Percentiles rank a stretch among this genome's conserved stretches.
Evolutionary conservation across 2,797 vertebrate species (phyloP).

Genomic region (Acipenser transmontanus): DNA sequence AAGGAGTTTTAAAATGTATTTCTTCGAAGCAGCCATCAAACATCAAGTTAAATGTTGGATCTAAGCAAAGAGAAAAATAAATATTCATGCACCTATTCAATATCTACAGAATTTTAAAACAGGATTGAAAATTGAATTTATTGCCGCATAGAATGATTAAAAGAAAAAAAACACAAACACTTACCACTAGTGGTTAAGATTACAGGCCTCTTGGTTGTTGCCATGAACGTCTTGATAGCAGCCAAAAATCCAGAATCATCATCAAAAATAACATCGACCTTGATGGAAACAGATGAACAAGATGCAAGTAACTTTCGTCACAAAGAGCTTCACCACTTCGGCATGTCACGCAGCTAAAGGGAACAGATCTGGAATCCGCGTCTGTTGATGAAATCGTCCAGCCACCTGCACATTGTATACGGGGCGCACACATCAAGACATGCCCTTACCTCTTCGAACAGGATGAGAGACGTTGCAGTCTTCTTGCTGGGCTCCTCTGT

Average conservation of each 20-base stretch:
- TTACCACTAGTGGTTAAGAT: constrained; percentile 91
- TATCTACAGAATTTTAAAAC: not conserved
- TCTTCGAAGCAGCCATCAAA: constrained; percentile 93
- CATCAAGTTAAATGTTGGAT: constrained; percentile 77
- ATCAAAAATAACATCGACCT: constrained; percentile 93
- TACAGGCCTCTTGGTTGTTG: constrained; percentile 89
- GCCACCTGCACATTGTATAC: not conserved
- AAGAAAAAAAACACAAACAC: constrained; percentile 29
- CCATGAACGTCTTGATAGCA: constrained; percentile 95
- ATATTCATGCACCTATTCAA: not conserved
- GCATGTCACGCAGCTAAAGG: not conserved
- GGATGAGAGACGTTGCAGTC: constrained; percentile 87
- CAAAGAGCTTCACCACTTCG: constrained; percentile 31
- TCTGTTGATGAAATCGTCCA: not conserved
- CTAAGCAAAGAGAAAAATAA: constrained; percentile 48
- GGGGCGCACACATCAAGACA: too few species aligned
- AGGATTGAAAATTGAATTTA: constrained; percentile 1
- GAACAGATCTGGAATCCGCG: too few species aligned
- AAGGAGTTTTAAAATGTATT: constrained; percentile 75
- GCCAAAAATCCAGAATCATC: constrained; percentile 88
- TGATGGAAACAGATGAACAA: not conserved
- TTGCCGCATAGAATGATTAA: not conserved
- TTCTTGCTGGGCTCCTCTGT: constrained; percentile 73
- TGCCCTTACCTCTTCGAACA: constrained; percentile 85
- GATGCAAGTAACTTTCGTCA: too few species aligned